Percentiles rank a stretch among this genome's conserved stretches.
These are phyloP conservation scores for Leptinotarsa peninsularis DNA, from an alignment of 2,888 invertebrate genomes.

Conservation along the genomic window DNA sequence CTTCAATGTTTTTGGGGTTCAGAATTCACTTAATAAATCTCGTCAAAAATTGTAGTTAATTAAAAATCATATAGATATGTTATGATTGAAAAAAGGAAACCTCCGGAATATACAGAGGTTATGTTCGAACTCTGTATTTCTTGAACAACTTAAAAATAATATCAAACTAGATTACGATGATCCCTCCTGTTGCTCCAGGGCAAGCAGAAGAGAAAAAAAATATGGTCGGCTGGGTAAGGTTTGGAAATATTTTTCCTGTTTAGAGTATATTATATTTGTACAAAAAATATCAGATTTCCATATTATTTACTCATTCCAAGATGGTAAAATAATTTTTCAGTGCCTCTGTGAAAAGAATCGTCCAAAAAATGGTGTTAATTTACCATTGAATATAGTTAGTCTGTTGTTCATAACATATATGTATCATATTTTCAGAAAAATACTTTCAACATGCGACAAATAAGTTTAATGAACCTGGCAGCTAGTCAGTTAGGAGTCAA, in stretches of 20 bases:
- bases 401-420: too few relatives aligned
- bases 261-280: neutral
- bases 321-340: too few relatives aligned
- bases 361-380: neutral
- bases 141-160: constrained; percentile 28
- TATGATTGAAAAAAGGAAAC: neutral
- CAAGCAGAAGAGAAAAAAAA: constrained; percentile 64
- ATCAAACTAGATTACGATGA: constrained; percentile 59
- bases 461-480: constrained; percentile 78
- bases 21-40: too few relatives aligned
- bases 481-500: constrained; percentile 72
- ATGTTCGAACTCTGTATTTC: constrained; percentile 10
- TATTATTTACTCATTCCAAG: too few relatives aligned
- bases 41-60: neutral
- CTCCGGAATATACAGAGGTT: neutral
- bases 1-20: too few relatives aligned
- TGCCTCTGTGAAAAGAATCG: too few relatives aligned
- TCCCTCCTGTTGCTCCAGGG: constrained; percentile 65
- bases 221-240: constrained; percentile 65
- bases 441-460: constrained; percentile 77
- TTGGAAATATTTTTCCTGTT: constrained; percentile 2
- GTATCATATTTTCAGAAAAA: constrained; percentile 64
- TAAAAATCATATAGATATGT: neutral
- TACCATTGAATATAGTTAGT: too few relatives aligned
- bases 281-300: too few relatives aligned